phyloP scores from a whole-genome alignment of 2,113 vertebrate species.

The Barbus barbus region DNA sequence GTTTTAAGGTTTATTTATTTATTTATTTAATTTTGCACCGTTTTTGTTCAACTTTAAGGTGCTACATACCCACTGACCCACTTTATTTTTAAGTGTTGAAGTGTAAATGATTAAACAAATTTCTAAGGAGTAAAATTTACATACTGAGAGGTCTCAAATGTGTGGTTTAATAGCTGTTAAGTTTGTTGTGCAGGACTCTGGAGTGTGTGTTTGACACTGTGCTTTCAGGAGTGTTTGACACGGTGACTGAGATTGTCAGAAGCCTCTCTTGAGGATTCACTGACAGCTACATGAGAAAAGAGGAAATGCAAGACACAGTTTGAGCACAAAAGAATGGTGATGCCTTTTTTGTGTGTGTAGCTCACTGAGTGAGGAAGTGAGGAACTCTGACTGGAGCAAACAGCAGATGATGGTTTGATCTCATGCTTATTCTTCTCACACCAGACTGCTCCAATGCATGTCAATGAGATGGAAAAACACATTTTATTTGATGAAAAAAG shows the following conservation, averaged over 20 bases:
- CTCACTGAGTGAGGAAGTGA: constrained; percentile 8
- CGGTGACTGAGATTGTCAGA: background rate
- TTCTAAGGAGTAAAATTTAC: background rate
- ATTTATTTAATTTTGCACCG: no score
- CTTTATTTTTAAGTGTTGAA: background rate
- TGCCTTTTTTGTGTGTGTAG: background rate
- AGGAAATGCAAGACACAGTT: background rate
- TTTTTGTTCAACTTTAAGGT: background rate
- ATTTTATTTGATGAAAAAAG: constrained; percentile 1
- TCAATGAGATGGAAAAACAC: background rate
- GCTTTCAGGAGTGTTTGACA: constrained; percentile 3
- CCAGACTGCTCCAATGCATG: background rate
- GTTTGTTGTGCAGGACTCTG: background rate
- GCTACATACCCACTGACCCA: background rate
- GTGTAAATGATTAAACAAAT: background rate
- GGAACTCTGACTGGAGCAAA: background rate
- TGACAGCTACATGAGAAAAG: constrained; percentile 12
- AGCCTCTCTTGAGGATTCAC: background rate
- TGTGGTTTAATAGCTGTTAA: background rate
- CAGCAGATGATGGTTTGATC: background rate
- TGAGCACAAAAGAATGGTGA: constrained; percentile 12
- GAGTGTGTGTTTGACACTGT: background rate
- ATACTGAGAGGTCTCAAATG: background rate
- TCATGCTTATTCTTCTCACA: background rate
- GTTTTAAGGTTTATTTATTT: no score